phyloP scores from a whole-genome alignment of 2,113 vertebrate species.

The Mustela nigripes region DNA sequence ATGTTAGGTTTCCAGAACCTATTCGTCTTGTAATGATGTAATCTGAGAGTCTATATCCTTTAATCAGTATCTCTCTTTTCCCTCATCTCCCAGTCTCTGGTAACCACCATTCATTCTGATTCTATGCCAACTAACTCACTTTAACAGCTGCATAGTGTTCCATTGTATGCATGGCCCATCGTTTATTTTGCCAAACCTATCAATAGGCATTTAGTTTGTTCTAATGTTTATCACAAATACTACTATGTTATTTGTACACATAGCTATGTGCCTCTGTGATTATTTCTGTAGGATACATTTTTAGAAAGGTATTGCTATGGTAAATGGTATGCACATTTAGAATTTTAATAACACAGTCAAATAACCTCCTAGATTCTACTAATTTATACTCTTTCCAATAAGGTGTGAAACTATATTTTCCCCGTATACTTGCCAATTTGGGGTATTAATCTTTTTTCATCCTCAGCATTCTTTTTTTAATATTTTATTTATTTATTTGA shows the following conservation, averaged over 20 bases:
- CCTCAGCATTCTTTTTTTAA: background rate
- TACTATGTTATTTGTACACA: background rate
- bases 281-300: slow-evolving; percentile 3
- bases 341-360: slow-evolving; percentile 1
- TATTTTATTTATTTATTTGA: too few species aligned
- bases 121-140: background rate
- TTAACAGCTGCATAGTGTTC: background rate
- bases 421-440: background rate
- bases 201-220: background rate
- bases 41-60: background rate
- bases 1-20: background rate
- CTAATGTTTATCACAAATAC: background rate
- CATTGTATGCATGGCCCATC: background rate
- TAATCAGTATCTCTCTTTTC: background rate
- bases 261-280: background rate
- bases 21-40: background rate
- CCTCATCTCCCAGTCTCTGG: background rate
- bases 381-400: background rate
- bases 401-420: background rate
- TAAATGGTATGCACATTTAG: background rate
- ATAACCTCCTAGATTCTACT: background rate
- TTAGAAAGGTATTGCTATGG: slow-evolving; percentile 1
- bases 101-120: background rate
- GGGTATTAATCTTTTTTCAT: slow-evolving; percentile 21
- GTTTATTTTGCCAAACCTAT: background rate